Evolutionary conservation across 1,140 invertebrate genomes (phyloP).

Genomic region (Mamestra configurata): DNA sequence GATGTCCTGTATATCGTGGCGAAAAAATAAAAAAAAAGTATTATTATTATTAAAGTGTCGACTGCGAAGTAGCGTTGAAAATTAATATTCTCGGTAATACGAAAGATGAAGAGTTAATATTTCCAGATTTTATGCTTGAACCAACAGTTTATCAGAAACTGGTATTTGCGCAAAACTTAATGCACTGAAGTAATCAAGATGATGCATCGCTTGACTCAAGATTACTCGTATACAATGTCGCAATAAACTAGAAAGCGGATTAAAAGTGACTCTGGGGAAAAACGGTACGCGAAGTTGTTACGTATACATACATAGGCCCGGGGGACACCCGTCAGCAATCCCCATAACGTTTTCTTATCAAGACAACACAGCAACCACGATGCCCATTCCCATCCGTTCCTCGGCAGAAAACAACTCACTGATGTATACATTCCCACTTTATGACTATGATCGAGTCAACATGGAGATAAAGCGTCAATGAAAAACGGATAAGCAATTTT

Average conservation of each 20-base stretch:
- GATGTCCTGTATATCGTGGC: too few relatives aligned
- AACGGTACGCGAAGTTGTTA: conserved; percentile 63
- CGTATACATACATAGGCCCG: conserved; percentile 65
- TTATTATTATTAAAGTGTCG: too few relatives aligned
- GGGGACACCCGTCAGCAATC: conserved; percentile 66
- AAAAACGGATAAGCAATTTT: conserved; percentile 12
- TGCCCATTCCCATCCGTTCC: conserved; percentile 38
- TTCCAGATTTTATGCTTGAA: too few relatives aligned
- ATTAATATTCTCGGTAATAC: too few relatives aligned
- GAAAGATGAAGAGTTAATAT: too few relatives aligned
- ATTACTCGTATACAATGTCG: conserved; percentile 50
- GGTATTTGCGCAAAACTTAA: neutral
- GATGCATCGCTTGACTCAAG: conserved; percentile 41
- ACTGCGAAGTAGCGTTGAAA: too few relatives aligned
- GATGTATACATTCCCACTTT: conserved; percentile 27
- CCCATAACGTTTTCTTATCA: conserved; percentile 70
- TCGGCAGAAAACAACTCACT: conserved; percentile 18
- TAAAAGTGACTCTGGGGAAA: conserved; percentile 68
- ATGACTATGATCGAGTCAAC: conserved; percentile 4
- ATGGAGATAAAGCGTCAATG: conserved; percentile 11
- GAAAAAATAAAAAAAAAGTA: too few relatives aligned
- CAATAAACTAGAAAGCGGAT: conserved; percentile 69
- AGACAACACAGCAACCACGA: conserved; percentile 64
- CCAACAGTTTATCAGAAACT: neutral
- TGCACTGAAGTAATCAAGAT: conserved; percentile 22